Conservation (phyloP, 2,888 invertebrate species). For the Himalopsyche japonica region DNA sequence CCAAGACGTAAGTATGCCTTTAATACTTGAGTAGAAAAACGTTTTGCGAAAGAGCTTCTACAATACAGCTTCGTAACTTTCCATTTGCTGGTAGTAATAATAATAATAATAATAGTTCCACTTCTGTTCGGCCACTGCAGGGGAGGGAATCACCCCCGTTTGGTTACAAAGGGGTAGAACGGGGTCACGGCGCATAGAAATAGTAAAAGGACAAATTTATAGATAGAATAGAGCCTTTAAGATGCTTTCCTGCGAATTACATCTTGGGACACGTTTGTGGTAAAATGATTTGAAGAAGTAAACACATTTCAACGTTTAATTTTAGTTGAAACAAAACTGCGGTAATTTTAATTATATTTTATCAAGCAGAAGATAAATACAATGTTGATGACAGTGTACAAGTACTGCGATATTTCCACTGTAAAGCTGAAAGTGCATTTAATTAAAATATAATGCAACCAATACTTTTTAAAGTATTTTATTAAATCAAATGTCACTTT, state of each 20-base stretch:
- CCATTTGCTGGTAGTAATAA: not conserved
- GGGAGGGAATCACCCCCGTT: not conserved
- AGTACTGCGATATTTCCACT: no score
- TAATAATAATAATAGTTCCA: not conserved
- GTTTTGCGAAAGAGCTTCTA: not conserved
- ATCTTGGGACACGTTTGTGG: not conserved
- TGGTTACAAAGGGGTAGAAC: not conserved
- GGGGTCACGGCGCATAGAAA: not conserved
- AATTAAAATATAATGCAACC: no score
- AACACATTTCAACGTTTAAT: no score
- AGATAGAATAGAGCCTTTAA: slow-evolving; percentile 1
- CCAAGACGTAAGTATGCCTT: not conserved
- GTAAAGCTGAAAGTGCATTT: no score
- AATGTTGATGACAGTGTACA: no score
- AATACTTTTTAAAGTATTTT: no score
- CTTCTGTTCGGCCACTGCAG: not conserved
- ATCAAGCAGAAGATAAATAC: no score
- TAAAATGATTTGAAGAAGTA: not conserved
- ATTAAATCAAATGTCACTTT: no score
- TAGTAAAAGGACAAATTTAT: not conserved
- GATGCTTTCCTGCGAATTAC: not conserved
- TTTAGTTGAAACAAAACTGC: no score
- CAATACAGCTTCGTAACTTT: not conserved
- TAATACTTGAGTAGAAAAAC: not conserved
- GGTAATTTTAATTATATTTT: no score